Percentiles rank a stretch among this genome's conserved stretches.
phyloP scores from a whole-genome alignment of 2,113 vertebrate genomes.

The Montifringilla adamsi region DNA sequence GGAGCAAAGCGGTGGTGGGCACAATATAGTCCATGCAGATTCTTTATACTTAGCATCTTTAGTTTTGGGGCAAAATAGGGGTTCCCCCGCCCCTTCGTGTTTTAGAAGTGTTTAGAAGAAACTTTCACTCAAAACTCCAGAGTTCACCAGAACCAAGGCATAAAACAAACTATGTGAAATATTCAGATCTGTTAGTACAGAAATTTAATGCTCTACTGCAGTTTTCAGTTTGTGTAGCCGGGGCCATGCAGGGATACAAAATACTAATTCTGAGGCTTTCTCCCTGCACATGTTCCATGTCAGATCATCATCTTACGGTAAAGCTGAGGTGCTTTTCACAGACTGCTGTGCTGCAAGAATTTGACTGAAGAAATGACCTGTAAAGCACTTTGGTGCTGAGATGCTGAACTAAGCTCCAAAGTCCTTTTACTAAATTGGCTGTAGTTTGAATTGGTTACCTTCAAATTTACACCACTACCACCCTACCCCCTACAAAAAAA shows the following conservation, averaged over 20 bases:
- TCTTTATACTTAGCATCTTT: background rate
- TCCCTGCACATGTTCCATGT: background rate
- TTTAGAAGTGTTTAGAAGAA: background rate
- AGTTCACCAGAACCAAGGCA: background rate
- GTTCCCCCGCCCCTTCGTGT: background rate
- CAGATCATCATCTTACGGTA: background rate
- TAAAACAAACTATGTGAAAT: slow-evolving; percentile 2
- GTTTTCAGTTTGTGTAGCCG: background rate
- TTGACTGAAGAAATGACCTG: background rate
- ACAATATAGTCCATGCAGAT: background rate
- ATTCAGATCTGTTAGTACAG: background rate
- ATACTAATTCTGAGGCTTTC: background rate
- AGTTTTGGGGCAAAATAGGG: background rate
- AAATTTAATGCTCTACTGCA: background rate
- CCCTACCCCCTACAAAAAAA: background rate
- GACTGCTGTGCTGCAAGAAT: background rate
- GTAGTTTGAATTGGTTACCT: background rate
- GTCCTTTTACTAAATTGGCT: background rate
- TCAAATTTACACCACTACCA: background rate
- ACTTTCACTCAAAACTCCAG: background rate
- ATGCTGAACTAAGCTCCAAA: background rate
- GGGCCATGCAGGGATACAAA: background rate
- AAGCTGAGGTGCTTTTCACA: background rate
- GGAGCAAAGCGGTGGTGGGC: background rate
- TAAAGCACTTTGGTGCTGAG: background rate